A percentile compares a stretch with the other conserved stretches of the same genome.
These are phyloP conservation scores for Hyles lineata DNA, from an alignment of 2,888 invertebrate species.

Conservation along the genomic window DNA sequence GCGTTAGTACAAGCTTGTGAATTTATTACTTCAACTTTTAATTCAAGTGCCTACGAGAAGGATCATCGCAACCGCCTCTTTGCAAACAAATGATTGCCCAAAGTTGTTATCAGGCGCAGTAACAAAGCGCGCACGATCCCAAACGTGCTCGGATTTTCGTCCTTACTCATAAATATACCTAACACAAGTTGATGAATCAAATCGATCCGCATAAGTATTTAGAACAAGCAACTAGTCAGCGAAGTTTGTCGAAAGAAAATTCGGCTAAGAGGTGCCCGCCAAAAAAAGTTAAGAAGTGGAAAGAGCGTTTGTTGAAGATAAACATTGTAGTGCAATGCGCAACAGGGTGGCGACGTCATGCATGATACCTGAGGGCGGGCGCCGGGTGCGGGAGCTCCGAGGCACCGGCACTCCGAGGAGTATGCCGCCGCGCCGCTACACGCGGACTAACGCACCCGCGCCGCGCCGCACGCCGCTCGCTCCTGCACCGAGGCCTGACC, in stretches of 20 bases:
- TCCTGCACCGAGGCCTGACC: slow-evolving; percentile 27
- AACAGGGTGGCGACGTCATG: slow-evolving; percentile 72
- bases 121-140: slow-evolving; percentile 6
- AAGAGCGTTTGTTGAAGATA: slow-evolving; percentile 47
- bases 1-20: neutral
- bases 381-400: slow-evolving; percentile 62
- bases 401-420: slow-evolving; percentile 49
- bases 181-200: slow-evolving; percentile 2
- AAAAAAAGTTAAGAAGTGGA: slow-evolving; percentile 40
- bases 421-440: slow-evolving; percentile 73
- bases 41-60: neutral
- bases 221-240: slow-evolving; percentile 26
- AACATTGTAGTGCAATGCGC: slow-evolving; percentile 78
- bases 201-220: slow-evolving; percentile 28
- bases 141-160: slow-evolving; percentile 2
- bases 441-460: slow-evolving; percentile 73
- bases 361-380: slow-evolving; percentile 71
- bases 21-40: neutral
- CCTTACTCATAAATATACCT: slow-evolving; percentile 23
- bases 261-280: slow-evolving; percentile 45
- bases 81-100: neutral
- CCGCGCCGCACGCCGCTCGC: slow-evolving; percentile 51
- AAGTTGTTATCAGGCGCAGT: slow-evolving; percentile 16
- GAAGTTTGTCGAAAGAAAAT: slow-evolving; percentile 39
- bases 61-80: neutral